Base-by-base conservation (phyloP, 1,140 invertebrate genomes). In the Hetaerina americana region DNA sequence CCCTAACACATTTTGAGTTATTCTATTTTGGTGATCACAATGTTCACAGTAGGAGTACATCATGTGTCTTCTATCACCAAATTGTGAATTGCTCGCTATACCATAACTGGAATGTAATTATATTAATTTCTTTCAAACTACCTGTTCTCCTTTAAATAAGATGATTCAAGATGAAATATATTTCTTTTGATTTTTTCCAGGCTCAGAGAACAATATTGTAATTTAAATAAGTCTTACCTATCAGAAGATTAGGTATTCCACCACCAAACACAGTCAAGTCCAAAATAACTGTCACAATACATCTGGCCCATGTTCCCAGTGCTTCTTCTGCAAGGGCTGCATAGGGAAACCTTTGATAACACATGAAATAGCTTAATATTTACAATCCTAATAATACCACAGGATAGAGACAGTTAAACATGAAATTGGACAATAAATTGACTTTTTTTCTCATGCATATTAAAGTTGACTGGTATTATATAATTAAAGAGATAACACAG, bases 321-420 rank as follows among this genome's bases (percentile, higher is more conserved):
- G 89, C 87, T 26, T 92, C 76, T 78, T 92, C 89, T 0, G 88
- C 89, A 10, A 92, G 81, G n/a, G 90, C 90, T 0, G 89, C 87
- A 77, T 92, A 89, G 0, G 91, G 90, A 78, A 88, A 90, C 71
- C 90, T 90, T 75, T n/a, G n/a, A n/a, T n/a, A n/a, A n/a, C n/a
- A n/a, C n/a, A n/a, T n/a, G n/a, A n/a, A n/a, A n/a, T n/a, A n/a
- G n/a, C n/a, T n/a, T n/a, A n/a, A n/a, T n/a, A n/a, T n/a, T n/a
- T n/a, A n/a, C n/a, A n/a, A n/a, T n/a, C n/a, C n/a, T n/a, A n/a
- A n/a, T n/a, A n/a, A n/a, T n/a, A n/a, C n/a, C n/a, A n/a, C n/a
- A n/a, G n/a, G n/a, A n/a, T n/a, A n/a, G n/a, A n/a, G n/a, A n/a
- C n/a, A n/a, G n/a, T n/a, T n/a, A n/a, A n/a, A n/a, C n/a, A n/a